Percentiles rank a stretch among this genome's conserved stretches.
Conservation (phyloP, 2,888 invertebrate genomes). For the Eudemis profundana region DNA sequence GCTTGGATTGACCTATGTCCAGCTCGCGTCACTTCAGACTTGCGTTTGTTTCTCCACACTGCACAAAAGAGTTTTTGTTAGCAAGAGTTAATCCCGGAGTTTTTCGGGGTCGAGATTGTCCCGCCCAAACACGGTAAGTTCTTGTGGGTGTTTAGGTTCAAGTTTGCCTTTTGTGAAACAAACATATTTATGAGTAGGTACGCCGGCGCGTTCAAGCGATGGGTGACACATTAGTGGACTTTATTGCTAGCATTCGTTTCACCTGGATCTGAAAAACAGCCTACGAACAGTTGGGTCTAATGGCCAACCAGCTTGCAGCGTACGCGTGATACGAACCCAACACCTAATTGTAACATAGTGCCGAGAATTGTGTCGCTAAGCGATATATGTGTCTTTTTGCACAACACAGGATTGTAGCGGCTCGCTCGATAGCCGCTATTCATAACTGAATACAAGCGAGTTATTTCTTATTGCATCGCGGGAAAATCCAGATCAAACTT, state of each 20-base stretch:
- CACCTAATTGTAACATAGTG: constrained; percentile 38
- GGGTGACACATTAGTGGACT: constrained; percentile 11
- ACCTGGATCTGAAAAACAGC: constrained; percentile 33
- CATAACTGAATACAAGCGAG: constrained; percentile 37
- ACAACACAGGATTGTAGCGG: constrained; percentile 32
- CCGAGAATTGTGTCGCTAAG: constrained; percentile 28
- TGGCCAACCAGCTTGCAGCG: neutral
- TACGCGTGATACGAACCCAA: constrained; percentile 12
- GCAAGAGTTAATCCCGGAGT: constrained; percentile 49
- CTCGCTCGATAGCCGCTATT: constrained; percentile 32
- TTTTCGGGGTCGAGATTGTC: constrained; percentile 41
- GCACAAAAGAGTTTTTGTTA: constrained; percentile 50
- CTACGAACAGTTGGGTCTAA: constrained; percentile 19
- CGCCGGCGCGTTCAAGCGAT: constrained; percentile 4
- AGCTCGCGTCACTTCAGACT: constrained; percentile 59
- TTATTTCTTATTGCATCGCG: constrained; percentile 36
- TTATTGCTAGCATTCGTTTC: constrained; percentile 24
- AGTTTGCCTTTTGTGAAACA: constrained; percentile 8
- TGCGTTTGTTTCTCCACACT: constrained; percentile 52
- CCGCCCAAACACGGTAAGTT: constrained; percentile 25
- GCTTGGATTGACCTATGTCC: constrained; percentile 73
- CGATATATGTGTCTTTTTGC: constrained; percentile 39
- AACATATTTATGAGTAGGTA: constrained; percentile 11
- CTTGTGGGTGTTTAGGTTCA: constrained; percentile 6
- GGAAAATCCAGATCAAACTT: constrained; percentile 35